Conservation (phyloP, 2,888 invertebrate genomes). For the Spialia ferax region DNA sequence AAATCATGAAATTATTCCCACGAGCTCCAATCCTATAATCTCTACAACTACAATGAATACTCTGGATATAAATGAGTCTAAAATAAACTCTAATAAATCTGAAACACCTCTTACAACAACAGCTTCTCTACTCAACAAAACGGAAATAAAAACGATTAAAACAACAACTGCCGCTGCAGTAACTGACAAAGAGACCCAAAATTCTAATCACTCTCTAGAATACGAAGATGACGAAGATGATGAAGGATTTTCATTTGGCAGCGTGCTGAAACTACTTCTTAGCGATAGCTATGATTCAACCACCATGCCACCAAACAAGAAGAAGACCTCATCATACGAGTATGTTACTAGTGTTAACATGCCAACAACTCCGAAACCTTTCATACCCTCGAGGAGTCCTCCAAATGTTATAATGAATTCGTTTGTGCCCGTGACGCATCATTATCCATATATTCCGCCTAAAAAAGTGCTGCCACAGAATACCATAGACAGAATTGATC, state of each 20-base stretch:
- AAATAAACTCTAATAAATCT: slow-evolving; percentile 19
- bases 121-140: slow-evolving; percentile 37
- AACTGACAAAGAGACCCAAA: slow-evolving; percentile 40
- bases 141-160: slow-evolving; percentile 38
- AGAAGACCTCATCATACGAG: slow-evolving; percentile 42
- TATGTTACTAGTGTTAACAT: slow-evolving; percentile 13
- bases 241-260: slow-evolving; percentile 87
- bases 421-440: slow-evolving; percentile 65
- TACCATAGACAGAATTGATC: slow-evolving; percentile 74
- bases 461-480: slow-evolving; percentile 58
- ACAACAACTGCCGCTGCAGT: slow-evolving; percentile 41
- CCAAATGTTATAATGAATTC: slow-evolving; percentile 53
- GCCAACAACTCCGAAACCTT: slow-evolving; percentile 41
- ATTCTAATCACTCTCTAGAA: slow-evolving; percentile 57
- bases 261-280: slow-evolving; percentile 87
- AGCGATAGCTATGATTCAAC: slow-evolving; percentile 77
- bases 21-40: not conserved
- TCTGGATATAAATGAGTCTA: not conserved
- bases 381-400: slow-evolving; percentile 44
- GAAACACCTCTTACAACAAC: slow-evolving; percentile 17
- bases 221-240: slow-evolving; percentile 75
- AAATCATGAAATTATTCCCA: slow-evolving; percentile 19
- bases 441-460: slow-evolving; percentile 57
- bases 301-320: slow-evolving; percentile 51
- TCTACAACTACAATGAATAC: slow-evolving; percentile 4